Percentiles rank a stretch among this genome's conserved stretches.
These are phyloP conservation scores for Carposina sasakii DNA, from an alignment of 1,140 invertebrate genomes.

Conservation along the genomic window DNA sequence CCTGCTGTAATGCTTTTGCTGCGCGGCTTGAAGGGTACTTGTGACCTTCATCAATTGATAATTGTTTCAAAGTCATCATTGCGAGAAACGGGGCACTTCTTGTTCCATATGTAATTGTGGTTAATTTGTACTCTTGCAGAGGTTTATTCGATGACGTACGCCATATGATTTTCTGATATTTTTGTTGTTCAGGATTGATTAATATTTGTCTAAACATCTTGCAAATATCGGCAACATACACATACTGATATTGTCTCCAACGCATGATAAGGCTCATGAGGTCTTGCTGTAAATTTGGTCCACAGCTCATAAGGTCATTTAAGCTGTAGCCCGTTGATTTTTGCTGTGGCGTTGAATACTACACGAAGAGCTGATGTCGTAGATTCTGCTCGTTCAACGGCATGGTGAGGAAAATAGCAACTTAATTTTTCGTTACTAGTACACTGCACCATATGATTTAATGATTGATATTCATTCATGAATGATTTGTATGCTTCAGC, in stretches of 20 bases:
- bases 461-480: neutral
- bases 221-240: neutral
- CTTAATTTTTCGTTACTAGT: neutral
- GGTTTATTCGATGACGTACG: neutral
- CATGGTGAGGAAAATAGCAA: neutral
- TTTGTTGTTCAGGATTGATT: neutral
- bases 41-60: neutral
- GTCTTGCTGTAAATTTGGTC: constrained; percentile 6
- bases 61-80: constrained; percentile 4
- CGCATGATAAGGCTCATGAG: neutral
- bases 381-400: neutral
- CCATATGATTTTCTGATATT: constrained; percentile 3
- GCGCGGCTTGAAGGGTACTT: constrained; percentile 1
- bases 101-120: neutral
- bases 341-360: neutral
- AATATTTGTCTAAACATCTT: constrained; percentile 7
- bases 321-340: neutral
- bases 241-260: constrained; percentile 4
- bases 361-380: neutral
- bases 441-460: neutral
- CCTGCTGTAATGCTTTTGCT: constrained; percentile 1
- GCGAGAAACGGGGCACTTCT: neutral
- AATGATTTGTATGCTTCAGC: neutral
- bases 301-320: constrained; percentile 4
- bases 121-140: neutral